Evolutionary conservation across 2,113 vertebrate species (phyloP).

Genomic region (Gymnobelideus leadbeateri): DNA sequence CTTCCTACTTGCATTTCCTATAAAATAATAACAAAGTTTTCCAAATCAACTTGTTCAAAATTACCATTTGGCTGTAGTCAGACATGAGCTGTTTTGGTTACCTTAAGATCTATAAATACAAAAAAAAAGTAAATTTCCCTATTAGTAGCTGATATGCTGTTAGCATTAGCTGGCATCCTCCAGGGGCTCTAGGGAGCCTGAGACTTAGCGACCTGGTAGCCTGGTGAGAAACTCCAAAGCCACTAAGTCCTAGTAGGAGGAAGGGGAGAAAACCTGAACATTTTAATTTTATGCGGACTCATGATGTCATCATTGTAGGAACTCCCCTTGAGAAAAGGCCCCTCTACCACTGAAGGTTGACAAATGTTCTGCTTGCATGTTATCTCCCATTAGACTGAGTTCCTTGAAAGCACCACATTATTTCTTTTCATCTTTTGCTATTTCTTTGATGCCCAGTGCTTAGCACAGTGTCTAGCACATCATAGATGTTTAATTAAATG

Average conservation of each 20-base stretch:
- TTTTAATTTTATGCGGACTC: neutral
- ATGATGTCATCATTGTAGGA: neutral
- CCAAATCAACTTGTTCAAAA: neutral
- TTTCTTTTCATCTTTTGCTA: neutral
- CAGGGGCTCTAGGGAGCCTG: neutral
- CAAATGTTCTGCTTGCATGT: neutral
- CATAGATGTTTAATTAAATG: neutral
- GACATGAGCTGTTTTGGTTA: neutral
- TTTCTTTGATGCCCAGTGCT: neutral
- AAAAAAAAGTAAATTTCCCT: neutral
- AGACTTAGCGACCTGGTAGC: neutral
- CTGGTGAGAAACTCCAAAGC: neutral
- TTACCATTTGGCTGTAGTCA: neutral
- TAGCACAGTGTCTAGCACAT: neutral
- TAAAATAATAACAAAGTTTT: neutral
- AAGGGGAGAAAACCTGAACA: neutral
- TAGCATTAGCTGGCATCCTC: neutral
- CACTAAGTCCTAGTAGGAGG: neutral
- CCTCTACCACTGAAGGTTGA: neutral
- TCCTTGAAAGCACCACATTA: neutral
- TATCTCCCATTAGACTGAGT: neutral
- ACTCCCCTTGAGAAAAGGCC: neutral
- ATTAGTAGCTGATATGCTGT: neutral
- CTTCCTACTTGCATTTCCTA: neutral
- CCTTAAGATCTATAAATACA: neutral